Evolutionary conservation across 2,113 vertebrate genomes (phyloP), one percentile per base, ranked within the genome.

Genomic region (Caranx ignobilis): DNA sequence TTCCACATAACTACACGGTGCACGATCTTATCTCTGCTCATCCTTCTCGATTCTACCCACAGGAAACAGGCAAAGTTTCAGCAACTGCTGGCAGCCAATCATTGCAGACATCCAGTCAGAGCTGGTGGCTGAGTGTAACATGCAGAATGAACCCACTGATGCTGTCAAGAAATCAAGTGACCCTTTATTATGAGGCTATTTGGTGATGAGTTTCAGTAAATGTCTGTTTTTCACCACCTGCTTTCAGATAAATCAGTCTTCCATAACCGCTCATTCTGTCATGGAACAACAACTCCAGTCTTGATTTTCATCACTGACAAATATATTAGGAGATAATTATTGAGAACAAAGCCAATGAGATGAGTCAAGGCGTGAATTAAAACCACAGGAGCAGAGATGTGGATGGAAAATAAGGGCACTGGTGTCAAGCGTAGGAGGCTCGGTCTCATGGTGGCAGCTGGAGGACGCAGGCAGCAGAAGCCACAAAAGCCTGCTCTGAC

Each of bases 61-160:
- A 95, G 93, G 92, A 94, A 93, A 88, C 32, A 55, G 92, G 77
- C 72, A 77, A 77, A 78, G 77, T 71, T 77, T 80, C 54, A 85
- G 83, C 76, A 88, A 86, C 83, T 67, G 84, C 73, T 75, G 18
- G 10, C 82, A 89, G 68, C 91, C 89, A 90, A 90, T 88, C 71
- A 63, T 34, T 89, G 89, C 90, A 91, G 47, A 71, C 54, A 71
- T 80, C 11, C 68, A 79, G 66, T 43, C 60, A 62, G 56, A 3
- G 5, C 64, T 61, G 31, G 69, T 26, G 54, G 31, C 43, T 81
- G 52, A 35, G 1, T 79, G 50, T 57, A 37, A 56, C 34, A 64
- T 52, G 31, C 54, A 72, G 35, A 78, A 61, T 39, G 19, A 50
- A 84, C 81, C 67, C 72, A 21, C 39, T 54, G 7, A 39, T 48